Percentiles rank a stretch among this genome's conserved stretches.
Conservation (phyloP, 2,797 vertebrate species). For the Pangasius macronema region DNA sequence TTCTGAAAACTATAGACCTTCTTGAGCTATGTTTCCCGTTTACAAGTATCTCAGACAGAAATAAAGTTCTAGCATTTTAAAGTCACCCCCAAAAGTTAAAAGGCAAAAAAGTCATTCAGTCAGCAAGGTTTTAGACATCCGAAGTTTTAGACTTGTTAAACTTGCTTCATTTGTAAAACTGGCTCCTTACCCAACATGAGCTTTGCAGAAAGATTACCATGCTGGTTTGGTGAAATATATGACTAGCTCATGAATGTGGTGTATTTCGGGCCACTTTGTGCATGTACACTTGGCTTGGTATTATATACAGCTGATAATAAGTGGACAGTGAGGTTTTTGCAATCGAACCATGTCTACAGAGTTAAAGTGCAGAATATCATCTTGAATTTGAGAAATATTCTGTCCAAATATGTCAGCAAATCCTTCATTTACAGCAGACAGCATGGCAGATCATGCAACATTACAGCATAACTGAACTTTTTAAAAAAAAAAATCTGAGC, state of each 20-base stretch:
- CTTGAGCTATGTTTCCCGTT: neutral
- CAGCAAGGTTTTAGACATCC: neutral
- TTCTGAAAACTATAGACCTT: neutral
- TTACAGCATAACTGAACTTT: neutral
- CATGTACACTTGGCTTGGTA: neutral
- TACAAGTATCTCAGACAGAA: neutral
- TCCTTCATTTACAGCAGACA: neutral
- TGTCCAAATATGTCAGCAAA: neutral
- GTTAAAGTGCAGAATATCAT: neutral
- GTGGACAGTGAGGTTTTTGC: neutral
- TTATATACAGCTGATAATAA: neutral
- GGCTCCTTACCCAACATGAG: no score
- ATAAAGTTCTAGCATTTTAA: neutral
- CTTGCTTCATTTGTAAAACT: neutral
- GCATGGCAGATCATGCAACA: neutral
- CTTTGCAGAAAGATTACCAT: no score
- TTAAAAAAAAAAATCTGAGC: neutral
- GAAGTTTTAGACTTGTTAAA: neutral
- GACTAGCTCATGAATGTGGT: neutral
- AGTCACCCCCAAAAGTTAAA: neutral
- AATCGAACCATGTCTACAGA: neutral
- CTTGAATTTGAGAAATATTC: neutral
- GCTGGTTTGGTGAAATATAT: neutral
- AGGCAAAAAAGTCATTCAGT: neutral
- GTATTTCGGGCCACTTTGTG: neutral